phyloP scores from a whole-genome alignment of 2,888 invertebrate genomes.

The Cremastinae sp. region DNA sequence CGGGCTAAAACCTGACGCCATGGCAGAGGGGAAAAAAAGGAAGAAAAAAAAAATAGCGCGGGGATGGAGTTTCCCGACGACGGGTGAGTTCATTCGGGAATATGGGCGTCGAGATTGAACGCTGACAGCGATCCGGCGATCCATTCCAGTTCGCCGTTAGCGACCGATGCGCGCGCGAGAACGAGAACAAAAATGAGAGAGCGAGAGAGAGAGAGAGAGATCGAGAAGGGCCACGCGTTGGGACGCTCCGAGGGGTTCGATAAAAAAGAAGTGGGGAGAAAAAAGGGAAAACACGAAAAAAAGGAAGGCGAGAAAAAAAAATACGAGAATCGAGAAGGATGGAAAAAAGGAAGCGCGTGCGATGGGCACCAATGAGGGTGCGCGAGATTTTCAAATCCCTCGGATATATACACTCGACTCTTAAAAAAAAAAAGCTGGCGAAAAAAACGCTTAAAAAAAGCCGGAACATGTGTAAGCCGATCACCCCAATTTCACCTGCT shows the following conservation, averaged over 20 bases:
- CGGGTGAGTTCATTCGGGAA: too few species aligned
- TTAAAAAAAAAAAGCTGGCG: conserved; percentile 26
- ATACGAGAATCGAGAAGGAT: conserved; percentile 74
- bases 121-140: too few species aligned
- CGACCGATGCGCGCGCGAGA: conserved; percentile 38
- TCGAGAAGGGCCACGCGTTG: conserved; percentile 5
- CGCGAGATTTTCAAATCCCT: neutral
- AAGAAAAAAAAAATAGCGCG: too few species aligned
- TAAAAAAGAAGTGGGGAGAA: conserved; percentile 33
- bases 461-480: conserved; percentile 31
- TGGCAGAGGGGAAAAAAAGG: too few species aligned
- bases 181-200: conserved; percentile 59
- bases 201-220: conserved; percentile 45
- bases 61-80: too few species aligned
- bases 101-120: too few species aligned
- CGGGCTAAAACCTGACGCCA: too few species aligned
- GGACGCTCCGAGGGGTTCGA: conserved; percentile 15
- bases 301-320: conserved; percentile 61
- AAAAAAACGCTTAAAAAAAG: conserved; percentile 26
- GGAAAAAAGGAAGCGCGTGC: conserved; percentile 73
- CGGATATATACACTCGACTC: too few species aligned
- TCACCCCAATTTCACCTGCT: conserved; percentile 37
- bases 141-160: too few species aligned
- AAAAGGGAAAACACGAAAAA: conserved; percentile 50
- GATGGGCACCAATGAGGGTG: conserved; percentile 32